phyloP scores from a whole-genome alignment of 1,140 invertebrate species.

The Neodiprion virginianus region DNA sequence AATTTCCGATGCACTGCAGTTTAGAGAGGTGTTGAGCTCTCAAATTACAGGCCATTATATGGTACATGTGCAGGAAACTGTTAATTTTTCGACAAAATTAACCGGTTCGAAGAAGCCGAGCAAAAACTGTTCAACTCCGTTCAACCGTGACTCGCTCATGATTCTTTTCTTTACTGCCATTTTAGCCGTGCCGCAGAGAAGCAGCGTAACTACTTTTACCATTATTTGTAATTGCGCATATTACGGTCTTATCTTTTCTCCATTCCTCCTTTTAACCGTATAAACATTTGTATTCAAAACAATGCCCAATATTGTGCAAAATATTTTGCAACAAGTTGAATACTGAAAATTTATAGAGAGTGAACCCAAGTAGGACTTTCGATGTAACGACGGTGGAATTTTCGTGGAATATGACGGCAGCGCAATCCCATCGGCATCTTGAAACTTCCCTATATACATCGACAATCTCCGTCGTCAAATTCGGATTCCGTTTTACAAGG shows the following conservation, averaged over 20 bases:
- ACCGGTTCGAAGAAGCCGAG: slow-evolving; percentile 6
- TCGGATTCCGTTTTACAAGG: neutral
- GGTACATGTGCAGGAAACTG: slow-evolving; percentile 1
- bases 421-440: too few relatives aligned
- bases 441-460: neutral
- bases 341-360: too few relatives aligned
- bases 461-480: neutral
- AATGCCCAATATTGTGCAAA: too few relatives aligned
- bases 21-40: slow-evolving; percentile 4
- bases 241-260: too few relatives aligned
- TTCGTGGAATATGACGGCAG: too few relatives aligned
- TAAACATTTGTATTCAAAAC: too few relatives aligned
- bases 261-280: too few relatives aligned
- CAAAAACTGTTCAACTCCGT: slow-evolving; percentile 2
- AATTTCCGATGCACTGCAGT: neutral
- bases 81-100: slow-evolving; percentile 8
- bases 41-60: slow-evolving; percentile 2
- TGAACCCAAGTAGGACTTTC: too few relatives aligned
- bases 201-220: neutral
- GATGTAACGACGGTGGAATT: too few relatives aligned
- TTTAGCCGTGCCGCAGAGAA: too few relatives aligned
- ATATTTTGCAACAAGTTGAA: too few relatives aligned
- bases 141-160: slow-evolving; percentile 1
- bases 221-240: neutral
- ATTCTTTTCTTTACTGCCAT: neutral